phyloP scores from a whole-genome alignment of 2,797 vertebrate genomes.

The Acipenser ruthenus region DNA sequence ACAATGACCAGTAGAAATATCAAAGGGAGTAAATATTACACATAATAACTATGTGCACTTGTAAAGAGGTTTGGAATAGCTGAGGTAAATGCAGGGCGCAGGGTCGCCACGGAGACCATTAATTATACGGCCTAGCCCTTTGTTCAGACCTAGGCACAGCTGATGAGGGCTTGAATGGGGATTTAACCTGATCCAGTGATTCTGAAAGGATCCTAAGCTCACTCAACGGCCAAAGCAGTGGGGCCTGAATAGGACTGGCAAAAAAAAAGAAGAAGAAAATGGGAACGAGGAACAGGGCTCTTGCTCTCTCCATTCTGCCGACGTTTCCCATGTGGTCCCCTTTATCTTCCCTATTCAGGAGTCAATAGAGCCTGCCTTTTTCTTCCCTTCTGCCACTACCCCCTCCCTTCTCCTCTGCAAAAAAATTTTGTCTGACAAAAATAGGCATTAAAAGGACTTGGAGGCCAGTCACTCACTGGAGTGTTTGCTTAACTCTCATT shows the following conservation, averaged over 20 bases:
- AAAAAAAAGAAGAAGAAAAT: conserved; percentile 1
- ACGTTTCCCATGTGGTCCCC: conserved; percentile 12
- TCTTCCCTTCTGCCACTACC: conserved; percentile 11
- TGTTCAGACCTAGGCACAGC: conserved; percentile 42
- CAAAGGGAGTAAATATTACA: conserved; percentile 58
- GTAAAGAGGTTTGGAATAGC: conserved; percentile 46
- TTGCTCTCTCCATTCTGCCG: background rate
- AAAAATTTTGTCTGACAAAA: conserved; percentile 6
- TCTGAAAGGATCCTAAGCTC: conserved; percentile 46
- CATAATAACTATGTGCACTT: conserved; percentile 53
- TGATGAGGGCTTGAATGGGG: conserved; percentile 60
- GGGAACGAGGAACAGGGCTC: background rate
- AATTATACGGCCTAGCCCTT: conserved; percentile 44
- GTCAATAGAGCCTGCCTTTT: conserved; percentile 24
- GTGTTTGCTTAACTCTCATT: conserved; percentile 47
- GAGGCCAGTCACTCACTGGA: conserved; percentile 15
- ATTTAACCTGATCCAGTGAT: conserved; percentile 63
- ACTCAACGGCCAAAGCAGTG: conserved; percentile 7
- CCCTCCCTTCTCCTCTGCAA: background rate
- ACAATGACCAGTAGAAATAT: conserved; percentile 26
- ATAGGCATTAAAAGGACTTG: conserved; percentile 20
- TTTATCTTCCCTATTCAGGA: conserved; percentile 32
- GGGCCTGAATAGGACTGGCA: background rate
- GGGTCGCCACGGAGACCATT: conserved; percentile 47
- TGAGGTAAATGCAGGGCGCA: conserved; percentile 47